These are phyloP conservation scores for Pristionchus mayeri DNA, from an alignment of 2,888 invertebrate genomes.

Conservation along the genomic window DNA sequence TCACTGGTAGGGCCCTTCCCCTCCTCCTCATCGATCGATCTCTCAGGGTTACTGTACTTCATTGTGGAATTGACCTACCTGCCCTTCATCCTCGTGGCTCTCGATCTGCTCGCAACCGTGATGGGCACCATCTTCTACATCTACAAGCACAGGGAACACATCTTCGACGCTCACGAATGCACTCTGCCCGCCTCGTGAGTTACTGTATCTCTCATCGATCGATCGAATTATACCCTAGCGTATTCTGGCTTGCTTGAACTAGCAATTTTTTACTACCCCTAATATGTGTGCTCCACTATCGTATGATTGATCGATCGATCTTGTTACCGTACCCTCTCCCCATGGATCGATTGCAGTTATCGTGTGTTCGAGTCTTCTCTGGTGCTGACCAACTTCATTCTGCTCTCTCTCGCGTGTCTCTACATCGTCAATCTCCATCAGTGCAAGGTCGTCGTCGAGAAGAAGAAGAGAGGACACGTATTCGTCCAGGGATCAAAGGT, in stretches of 20 bases:
- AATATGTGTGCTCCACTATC: too few species aligned
- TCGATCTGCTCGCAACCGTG: not conserved
- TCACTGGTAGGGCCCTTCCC: not conserved
- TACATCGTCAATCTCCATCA: not conserved
- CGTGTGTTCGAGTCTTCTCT: not conserved
- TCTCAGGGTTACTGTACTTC: conserved; percentile 4
- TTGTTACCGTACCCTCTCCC: not conserved
- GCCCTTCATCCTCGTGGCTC: not conserved
- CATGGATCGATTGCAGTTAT: not conserved
- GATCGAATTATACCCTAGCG: too few species aligned
- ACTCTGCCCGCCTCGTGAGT: not conserved
- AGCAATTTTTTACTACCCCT: too few species aligned
- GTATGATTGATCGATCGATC: too few species aligned
- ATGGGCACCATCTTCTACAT: not conserved
- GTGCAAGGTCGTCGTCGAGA: not conserved
- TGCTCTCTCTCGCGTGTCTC: conserved; percentile 1
- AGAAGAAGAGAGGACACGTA: not conserved
- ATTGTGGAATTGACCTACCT: conserved; percentile 21
- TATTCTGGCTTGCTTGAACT: too few species aligned
- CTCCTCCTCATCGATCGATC: not conserved
- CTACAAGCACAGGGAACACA: not conserved
- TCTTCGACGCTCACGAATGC: not conserved
- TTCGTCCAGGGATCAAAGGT: conserved; percentile 3
- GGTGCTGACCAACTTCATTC: not conserved
- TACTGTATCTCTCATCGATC: too few species aligned